Conservation (phyloP, 2,888 invertebrate species). For the Gymnoscelis rufifasciata region DNA sequence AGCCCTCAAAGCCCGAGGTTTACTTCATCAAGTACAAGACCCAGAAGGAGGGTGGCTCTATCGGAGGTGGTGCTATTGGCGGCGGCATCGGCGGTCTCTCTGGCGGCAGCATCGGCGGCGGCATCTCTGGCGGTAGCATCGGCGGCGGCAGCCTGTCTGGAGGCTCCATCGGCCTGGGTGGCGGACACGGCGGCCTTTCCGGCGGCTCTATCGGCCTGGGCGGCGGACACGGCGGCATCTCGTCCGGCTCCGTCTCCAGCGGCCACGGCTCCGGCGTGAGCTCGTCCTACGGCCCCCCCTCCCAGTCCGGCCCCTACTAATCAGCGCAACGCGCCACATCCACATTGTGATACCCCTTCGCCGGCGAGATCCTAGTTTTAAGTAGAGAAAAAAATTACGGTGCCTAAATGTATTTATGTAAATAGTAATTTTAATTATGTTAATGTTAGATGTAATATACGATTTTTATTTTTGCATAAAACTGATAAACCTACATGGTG, state of each 20-base stretch:
- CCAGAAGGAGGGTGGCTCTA: conserved; percentile 72
- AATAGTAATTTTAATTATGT: conserved; percentile 77
- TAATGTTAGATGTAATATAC: conserved; percentile 76
- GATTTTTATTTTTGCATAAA: conserved; percentile 74
- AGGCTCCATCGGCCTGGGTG: conserved; percentile 35
- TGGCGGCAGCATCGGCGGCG: conserved; percentile 40
- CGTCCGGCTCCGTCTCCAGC: conserved; percentile 35
- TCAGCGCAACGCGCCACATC: conserved; percentile 34
- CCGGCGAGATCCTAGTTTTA: conserved; percentile 72
- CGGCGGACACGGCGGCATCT: conserved; percentile 33
- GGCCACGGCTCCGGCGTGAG: conserved; percentile 57
- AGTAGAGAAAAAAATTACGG: conserved; percentile 79
- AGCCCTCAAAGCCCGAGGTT: conserved; percentile 89
- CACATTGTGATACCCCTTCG: conserved; percentile 75
- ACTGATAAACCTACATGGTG: conserved; percentile 51
- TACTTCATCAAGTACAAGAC: conserved; percentile 92
- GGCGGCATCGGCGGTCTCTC: conserved; percentile 37
- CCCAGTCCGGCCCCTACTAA: conserved; percentile 84
- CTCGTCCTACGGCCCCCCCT: conserved; percentile 82
- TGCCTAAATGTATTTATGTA: conserved; percentile 80
- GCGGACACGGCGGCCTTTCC: conserved; percentile 39
- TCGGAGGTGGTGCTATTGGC: conserved; percentile 48
- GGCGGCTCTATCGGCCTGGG: conserved; percentile 34
- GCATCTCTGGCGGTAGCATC: conserved; percentile 39
- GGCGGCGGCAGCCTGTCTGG: conserved; percentile 39